These are phyloP conservation scores for Macrobrachium nipponense DNA, from an alignment of 1,140 invertebrate genomes.

Conservation along the genomic window DNA sequence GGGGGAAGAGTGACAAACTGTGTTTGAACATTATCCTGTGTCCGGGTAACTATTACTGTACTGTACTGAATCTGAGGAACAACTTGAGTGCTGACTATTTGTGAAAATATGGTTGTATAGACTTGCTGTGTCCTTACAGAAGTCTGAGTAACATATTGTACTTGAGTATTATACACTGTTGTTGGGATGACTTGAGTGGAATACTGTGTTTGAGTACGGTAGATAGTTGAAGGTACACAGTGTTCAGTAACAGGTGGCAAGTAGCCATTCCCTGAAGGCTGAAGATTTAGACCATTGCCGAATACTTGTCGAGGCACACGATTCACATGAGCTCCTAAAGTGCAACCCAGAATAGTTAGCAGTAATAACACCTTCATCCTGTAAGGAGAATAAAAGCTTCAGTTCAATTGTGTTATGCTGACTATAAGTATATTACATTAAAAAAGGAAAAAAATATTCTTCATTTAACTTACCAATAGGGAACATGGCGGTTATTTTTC, in stretches of 20 bases:
- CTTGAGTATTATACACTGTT: constrained; percentile 46
- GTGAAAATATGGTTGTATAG: constrained; percentile 46
- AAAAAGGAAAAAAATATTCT: too few species aligned
- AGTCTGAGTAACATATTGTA: constrained; percentile 47
- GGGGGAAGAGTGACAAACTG: constrained; percentile 26
- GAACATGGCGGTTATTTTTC: too few species aligned
- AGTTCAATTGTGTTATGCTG: too few species aligned
- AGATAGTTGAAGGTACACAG: constrained; percentile 47
- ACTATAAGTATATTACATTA: too few species aligned
- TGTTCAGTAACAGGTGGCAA: constrained; percentile 21
- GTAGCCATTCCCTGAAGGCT: constrained; percentile 14
- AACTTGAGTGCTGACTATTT: constrained; percentile 39
- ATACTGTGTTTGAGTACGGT: constrained; percentile 53
- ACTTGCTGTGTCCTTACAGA: constrained; percentile 42
- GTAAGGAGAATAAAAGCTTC: neutral
- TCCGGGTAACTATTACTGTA: constrained; percentile 40
- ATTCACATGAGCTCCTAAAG: constrained; percentile 7
- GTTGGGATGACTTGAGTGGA: constrained; percentile 49
- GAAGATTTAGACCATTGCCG: constrained; percentile 24
- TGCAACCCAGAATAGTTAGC: constrained; percentile 26
- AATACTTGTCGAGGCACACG: constrained; percentile 32
- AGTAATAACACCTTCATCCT: constrained; percentile 40
- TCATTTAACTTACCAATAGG: too few species aligned
- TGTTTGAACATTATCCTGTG: constrained; percentile 42
- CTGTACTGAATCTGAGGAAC: constrained; percentile 37